Conservation (phyloP, 2,888 invertebrate genomes). For the Calameuta idolon region DNA sequence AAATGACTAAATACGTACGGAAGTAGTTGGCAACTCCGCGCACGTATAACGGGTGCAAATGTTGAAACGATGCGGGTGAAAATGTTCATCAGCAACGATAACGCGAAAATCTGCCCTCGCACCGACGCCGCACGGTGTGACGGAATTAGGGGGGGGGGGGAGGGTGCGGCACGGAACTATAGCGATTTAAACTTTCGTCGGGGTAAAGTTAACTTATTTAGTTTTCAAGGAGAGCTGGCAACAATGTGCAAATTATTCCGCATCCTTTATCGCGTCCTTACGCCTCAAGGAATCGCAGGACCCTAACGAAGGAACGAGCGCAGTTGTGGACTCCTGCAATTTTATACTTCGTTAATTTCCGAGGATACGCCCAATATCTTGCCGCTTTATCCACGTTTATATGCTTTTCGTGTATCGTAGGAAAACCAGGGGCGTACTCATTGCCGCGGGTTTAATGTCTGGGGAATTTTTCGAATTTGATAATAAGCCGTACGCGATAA, state of each 20-base stretch:
- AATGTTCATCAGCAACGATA: background rate
- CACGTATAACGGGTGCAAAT: background rate
- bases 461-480: background rate
- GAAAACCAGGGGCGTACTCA: background rate
- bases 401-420: background rate
- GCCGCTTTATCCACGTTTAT: background rate
- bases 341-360: background rate
- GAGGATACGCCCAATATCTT: background rate
- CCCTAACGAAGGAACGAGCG: background rate
- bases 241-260: background rate
- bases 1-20: background rate
- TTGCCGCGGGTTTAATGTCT: background rate
- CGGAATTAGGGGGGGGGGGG: background rate
- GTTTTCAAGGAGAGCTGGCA: background rate
- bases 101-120: background rate
- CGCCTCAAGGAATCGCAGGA: background rate
- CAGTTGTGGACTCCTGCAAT: background rate
- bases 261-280: background rate
- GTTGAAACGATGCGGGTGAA: background rate
- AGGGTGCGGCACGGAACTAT: background rate
- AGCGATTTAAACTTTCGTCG: background rate
- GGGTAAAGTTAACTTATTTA: background rate
- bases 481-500: background rate
- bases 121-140: background rate
- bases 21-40: background rate